Base-by-base conservation (phyloP, 1,140 invertebrate species). In the Pararge aegeria region DNA sequence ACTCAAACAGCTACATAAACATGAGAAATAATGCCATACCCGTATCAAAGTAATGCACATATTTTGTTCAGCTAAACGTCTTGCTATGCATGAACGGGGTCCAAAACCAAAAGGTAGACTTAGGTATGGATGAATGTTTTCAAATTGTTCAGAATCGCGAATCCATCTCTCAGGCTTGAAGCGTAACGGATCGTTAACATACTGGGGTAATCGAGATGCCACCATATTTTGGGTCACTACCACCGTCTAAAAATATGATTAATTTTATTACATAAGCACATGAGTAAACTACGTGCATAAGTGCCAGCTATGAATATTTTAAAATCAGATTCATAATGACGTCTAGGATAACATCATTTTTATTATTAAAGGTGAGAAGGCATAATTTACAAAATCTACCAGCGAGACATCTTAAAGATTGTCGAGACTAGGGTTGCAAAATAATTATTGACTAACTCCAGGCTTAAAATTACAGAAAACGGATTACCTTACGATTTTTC, bases 51-150 rank as follows among this genome's bases (percentile, higher is more conserved):
- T 90, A 13, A 96, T 91, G 64, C 94, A 92, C 73, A 98, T 94
- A 83, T 96, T 96, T 84, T 98, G 96, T 75, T 98, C 96, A 5
- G 97, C 97, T 44, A 98, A 90, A 76, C 96, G 91, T 74, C 96
- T 91, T 1, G 97, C 97, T 46, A 98, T 96, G 69, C 97, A 98
- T 7, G 95, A 93, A 58, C 97, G 90, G 18, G 95, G 92, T 0
- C 97, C 97, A 83, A 97, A 95, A 0, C 97, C 97, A 88, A 98
- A 98, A 0, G 97, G 97, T 40, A 98, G 75, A 2, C 95, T 91
- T 1, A 96, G 83, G 81, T 94, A 97, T 0, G 96, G 96, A 89
- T 96, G 93, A 40, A 92, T 73, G 7, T 91, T 87, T 70, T 92
- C 91, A 66, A 91, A 90, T 3, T 76, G 40, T 7, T 71, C 53